Evolutionary conservation across 2,888 invertebrate genomes (phyloP).

Genomic region (Reticulitermes lucifugus): DNA sequence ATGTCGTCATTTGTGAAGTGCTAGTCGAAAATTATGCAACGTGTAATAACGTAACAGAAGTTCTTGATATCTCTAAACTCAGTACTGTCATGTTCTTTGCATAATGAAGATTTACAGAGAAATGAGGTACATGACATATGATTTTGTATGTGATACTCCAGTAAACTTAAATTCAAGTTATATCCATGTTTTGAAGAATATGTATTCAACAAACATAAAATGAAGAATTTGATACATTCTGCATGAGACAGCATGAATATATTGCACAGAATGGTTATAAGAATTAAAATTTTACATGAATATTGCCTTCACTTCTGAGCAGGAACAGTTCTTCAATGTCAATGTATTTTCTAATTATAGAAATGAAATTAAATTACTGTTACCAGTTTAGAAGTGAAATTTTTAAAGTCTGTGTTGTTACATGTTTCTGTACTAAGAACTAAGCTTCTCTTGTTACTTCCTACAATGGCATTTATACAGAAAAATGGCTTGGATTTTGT

Average conservation of each 20-base stretch:
- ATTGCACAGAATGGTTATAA: background rate
- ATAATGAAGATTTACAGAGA: too few species aligned
- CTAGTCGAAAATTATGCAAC: conserved; percentile 15
- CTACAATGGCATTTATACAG: background rate
- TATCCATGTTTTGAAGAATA: too few species aligned
- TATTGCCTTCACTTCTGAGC: background rate
- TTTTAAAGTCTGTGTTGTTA: background rate
- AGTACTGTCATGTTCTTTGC: background rate
- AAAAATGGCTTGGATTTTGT: background rate
- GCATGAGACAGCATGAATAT: background rate
- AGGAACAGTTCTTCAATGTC: background rate
- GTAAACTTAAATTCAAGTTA: too few species aligned
- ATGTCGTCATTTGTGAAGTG: background rate
- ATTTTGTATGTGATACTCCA: too few species aligned
- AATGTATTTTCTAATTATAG: background rate
- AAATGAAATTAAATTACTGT: background rate
- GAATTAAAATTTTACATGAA: background rate
- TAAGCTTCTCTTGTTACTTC: background rate
- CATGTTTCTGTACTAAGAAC: background rate
- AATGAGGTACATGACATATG: too few species aligned
- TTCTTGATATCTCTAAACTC: background rate
- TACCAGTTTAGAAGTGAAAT: background rate
- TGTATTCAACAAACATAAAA: too few species aligned
- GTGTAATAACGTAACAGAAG: background rate
- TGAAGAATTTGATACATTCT: too few species aligned